Conservation (phyloP, 2,113 vertebrate genomes). For the Tetrao urogallus region DNA sequence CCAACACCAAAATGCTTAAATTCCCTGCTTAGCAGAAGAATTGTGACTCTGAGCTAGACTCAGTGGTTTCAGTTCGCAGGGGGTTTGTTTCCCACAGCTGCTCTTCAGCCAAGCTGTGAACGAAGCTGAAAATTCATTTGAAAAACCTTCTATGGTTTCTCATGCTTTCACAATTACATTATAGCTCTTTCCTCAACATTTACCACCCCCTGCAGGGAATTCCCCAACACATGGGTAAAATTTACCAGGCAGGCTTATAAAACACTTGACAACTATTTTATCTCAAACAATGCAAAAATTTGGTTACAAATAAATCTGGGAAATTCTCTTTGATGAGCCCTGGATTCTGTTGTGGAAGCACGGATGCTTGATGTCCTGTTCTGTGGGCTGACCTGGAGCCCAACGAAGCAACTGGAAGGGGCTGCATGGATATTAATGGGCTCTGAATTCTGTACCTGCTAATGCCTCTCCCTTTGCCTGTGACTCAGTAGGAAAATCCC, state of each 20-base stretch:
- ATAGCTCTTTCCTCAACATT: conserved; percentile 40
- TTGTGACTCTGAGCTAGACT: conserved; percentile 15
- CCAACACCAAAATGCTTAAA: neutral
- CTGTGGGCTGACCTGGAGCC: neutral
- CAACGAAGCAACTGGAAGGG: neutral
- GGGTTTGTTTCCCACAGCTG: conserved; percentile 70
- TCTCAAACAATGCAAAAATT: conserved; percentile 5
- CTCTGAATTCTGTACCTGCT: neutral
- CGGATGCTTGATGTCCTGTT: neutral
- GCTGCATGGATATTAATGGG: neutral
- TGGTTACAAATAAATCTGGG: neutral
- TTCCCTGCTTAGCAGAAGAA: conserved; percentile 28
- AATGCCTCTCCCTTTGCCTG: neutral
- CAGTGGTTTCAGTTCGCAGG: conserved; percentile 60
- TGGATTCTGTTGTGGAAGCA: neutral
- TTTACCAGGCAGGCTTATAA: conserved; percentile 29
- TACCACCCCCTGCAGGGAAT: conserved; percentile 48
- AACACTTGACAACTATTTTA: neutral
- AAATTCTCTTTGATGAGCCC: neutral
- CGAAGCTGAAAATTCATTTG: conserved; percentile 71
- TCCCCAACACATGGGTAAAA: conserved; percentile 17
- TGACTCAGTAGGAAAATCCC: neutral
- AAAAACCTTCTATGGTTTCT: conserved; percentile 66
- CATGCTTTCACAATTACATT: conserved; percentile 57
- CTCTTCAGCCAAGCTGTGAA: conserved; percentile 66